A percentile compares a stretch with the other conserved stretches of the same genome.
Evolutionary conservation across 2,888 invertebrate species (phyloP).

Genomic region (Liodrosophila aerea): DNA sequence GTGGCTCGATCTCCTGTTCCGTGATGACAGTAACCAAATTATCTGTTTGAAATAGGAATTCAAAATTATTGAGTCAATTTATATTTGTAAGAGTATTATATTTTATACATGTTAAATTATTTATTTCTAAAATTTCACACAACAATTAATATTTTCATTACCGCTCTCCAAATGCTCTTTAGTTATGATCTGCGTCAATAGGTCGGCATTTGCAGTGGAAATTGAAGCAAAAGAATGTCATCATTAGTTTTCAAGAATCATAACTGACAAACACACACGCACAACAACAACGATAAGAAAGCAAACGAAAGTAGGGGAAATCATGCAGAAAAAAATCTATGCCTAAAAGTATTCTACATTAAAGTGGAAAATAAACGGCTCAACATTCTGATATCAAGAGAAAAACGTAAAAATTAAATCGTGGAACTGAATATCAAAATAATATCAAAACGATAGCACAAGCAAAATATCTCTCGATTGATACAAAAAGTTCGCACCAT

Average conservation of each 20-base stretch:
- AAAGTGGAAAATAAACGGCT: neutral
- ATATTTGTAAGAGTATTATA: neutral
- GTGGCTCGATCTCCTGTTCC: constrained; percentile 86
- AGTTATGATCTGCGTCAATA: constrained; percentile 57
- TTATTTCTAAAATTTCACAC: neutral
- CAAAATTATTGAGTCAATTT: neutral
- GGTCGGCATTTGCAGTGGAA: constrained; percentile 18
- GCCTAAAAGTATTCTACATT: constrained; percentile 5
- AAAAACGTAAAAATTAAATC: neutral
- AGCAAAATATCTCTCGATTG: constrained; percentile 22
- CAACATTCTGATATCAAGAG: neutral
- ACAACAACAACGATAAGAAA: constrained; percentile 5
- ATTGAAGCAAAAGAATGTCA: constrained; percentile 55
- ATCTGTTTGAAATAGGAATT: constrained; percentile 81
- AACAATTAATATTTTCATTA: constrained; percentile 46
- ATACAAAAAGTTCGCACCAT: constrained; percentile 65
- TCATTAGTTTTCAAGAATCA: constrained; percentile 49
- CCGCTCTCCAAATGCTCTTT: constrained; percentile 60
- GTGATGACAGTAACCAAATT: constrained; percentile 95
- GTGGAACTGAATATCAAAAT: constrained; percentile 14
- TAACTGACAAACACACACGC: constrained; percentile 39
- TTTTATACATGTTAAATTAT: too few species aligned
- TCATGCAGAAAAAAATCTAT: neutral
- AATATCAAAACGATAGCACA: constrained; percentile 14
- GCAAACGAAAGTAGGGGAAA: neutral